Conservation (phyloP, 64 coral and sea anemone species). For the Astreopora myriophthalma region DNA sequence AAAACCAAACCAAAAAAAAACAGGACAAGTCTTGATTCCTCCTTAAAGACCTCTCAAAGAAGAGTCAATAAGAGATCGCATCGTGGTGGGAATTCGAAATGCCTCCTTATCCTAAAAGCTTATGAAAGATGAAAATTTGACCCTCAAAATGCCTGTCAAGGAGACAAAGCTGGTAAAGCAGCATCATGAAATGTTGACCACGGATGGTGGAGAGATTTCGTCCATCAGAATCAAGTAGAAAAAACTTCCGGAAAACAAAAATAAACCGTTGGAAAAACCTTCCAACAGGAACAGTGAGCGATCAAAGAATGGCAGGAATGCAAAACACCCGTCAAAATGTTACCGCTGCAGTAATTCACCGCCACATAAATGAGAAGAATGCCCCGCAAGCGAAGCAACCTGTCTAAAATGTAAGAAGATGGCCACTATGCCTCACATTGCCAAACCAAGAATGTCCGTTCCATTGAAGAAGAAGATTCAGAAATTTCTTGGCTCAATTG, state of each 20-base stretch:
- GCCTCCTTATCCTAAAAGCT: conserved; percentile 5
- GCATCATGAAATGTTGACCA: conserved; percentile 15
- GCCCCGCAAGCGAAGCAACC: no score
- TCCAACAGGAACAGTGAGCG: not conserved
- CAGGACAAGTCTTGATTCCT: no score
- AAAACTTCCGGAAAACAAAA: not conserved
- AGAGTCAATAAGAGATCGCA: conserved; percentile 25
- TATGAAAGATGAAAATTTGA: conserved; percentile 21
- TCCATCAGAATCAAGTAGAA: not conserved
- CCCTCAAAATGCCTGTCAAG: not conserved
- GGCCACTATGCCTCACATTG: no score
- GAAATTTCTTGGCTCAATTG: no score
- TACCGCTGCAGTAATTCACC: no score
- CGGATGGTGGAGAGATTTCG: not conserved
- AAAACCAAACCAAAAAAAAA: no score
- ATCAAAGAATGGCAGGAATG: not conserved
- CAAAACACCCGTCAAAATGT: not conserved
- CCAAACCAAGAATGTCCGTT: no score
- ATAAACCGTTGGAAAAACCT: not conserved
- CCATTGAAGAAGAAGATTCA: no score
- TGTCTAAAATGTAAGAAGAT: no score
- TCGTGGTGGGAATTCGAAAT: conserved; percentile 42
- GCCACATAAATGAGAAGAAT: no score
- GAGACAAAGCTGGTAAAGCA: conserved; percentile 41
- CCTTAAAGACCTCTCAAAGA: no score